Base-by-base conservation (phyloP, 2,888 invertebrate genomes). In the Stomorhina lunata region DNA sequence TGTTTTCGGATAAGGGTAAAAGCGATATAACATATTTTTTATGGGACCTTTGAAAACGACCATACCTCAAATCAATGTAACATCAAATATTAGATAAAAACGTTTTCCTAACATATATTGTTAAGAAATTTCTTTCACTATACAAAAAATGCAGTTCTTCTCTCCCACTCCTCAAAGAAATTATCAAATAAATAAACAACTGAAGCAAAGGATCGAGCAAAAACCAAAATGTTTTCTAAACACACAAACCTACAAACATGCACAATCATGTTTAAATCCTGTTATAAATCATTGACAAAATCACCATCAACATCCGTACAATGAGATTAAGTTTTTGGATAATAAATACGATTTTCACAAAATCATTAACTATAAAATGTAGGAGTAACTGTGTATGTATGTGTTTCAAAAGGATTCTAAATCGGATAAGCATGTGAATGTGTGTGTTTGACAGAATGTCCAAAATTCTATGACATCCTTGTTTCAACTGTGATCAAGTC, bases 231-330 rank as follows among this genome's bases (percentile, higher is more conserved):
- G 43, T 77, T 17, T 27, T 40, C 34, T 63, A 32, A 27, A 68
- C 48, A 50, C 22, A 32, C 2, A 25, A 12, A n/a, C 32, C 4
- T n/a, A n/a, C n/a, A n/a, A n/a, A n/a, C n/a, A n/a, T n/a, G n/a
- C n/a, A n/a, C n/a, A n/a, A n/a, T n/a, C 29, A 50, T 50, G 32
- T 69, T 77, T 72, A 71, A 68, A 61, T 71, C 61, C 61, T 37
- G 68, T 55, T 73, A 78, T 81, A 81, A 78, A 81, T 78, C 77
- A 61, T 77, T 55, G 66, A 45, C 77, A 66, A 81, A 68, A 61
- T 63, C 61, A 69, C 25, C 50, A 68, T 45, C 53, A 80, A 57
- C 71, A 45, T 66, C 17, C 20, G 12, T 55, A 59, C 32, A 43
- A 48, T 68, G 43, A 53, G 72, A 72, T 68, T 59, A 68, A 68